These are phyloP conservation scores for Aphelenchoides besseyi DNA, from an alignment of 1,140 invertebrate genomes.

Conservation along the genomic window DNA sequence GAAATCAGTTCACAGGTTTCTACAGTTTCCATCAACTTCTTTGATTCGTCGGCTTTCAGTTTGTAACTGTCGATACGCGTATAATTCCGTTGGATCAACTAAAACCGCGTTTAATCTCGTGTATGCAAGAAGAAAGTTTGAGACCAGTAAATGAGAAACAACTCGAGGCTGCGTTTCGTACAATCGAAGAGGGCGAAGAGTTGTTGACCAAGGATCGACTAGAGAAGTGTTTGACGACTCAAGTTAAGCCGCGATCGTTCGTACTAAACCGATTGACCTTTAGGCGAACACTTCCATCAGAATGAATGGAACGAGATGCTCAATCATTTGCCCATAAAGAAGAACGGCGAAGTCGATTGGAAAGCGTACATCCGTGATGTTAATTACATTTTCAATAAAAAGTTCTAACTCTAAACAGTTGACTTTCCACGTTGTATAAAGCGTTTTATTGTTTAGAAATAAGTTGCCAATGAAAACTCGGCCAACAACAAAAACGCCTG, in stretches of 20 bases:
- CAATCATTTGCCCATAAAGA: constrained; percentile 24
- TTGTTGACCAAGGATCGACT: constrained; percentile 24
- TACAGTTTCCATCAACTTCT: neutral
- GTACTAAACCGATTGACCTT: neutral
- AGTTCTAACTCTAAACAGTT: too few species aligned
- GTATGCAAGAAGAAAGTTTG: constrained; percentile 24
- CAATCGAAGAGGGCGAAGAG: constrained; percentile 22
- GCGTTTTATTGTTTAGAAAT: neutral
- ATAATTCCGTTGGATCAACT: constrained; percentile 17
- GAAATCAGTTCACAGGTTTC: constrained; percentile 17
- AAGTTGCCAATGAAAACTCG: neutral
- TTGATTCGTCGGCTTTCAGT: neutral
- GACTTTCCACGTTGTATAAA: neutral
- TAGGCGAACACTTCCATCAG: constrained; percentile 14
- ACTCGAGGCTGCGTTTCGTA: constrained; percentile 23
- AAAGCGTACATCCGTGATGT: constrained; percentile 24
- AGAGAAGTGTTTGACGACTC: constrained; percentile 24
- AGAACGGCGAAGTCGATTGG: constrained; percentile 16
- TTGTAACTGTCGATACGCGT: neutral
- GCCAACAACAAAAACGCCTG: constrained; percentile 5
- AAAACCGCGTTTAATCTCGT: constrained; percentile 24
- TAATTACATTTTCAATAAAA: constrained; percentile 18
- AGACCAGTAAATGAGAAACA: constrained; percentile 12
- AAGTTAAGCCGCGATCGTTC: constrained; percentile 15
- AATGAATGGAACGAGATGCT: constrained; percentile 19